Conservation (phyloP, 2,113 vertebrate genomes). For the Alosa alosa region DNA sequence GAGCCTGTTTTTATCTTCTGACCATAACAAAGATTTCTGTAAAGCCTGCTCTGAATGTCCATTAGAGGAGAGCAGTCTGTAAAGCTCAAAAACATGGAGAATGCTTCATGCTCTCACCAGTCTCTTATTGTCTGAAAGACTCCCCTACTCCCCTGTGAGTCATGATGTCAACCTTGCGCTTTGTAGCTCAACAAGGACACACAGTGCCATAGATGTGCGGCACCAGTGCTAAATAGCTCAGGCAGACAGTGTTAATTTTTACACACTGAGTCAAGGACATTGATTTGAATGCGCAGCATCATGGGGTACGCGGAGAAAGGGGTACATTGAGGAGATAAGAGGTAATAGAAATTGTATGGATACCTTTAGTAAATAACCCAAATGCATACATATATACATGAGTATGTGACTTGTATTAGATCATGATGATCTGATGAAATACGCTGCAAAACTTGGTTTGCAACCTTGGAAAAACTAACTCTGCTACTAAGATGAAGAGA, state of each 20-base stretch:
- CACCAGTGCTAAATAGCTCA: neutral
- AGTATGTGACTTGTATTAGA: neutral
- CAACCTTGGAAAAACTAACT: constrained; percentile 11
- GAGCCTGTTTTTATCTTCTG: too few species aligned
- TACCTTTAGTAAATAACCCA: neutral
- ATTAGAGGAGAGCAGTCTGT: neutral
- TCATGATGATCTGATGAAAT: neutral
- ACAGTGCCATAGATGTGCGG: neutral
- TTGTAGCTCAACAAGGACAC: neutral
- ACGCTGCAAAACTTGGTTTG: neutral
- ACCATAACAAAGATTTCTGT: neutral
- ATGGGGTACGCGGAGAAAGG: neutral
- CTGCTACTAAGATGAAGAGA: neutral
- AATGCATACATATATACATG: too few species aligned
- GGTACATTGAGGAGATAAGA: neutral
- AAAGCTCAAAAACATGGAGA: neutral
- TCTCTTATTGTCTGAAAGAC: neutral
- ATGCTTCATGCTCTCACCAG: neutral
- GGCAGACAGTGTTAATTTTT: neutral
- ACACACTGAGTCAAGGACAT: neutral
- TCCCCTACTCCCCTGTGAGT: neutral
- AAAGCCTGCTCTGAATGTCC: neutral
- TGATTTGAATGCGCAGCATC: neutral
- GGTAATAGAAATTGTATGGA: neutral
- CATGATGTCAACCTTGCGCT: neutral